phyloP scores from a whole-genome alignment of 2,888 invertebrate species.

The Timandra comae region DNA sequence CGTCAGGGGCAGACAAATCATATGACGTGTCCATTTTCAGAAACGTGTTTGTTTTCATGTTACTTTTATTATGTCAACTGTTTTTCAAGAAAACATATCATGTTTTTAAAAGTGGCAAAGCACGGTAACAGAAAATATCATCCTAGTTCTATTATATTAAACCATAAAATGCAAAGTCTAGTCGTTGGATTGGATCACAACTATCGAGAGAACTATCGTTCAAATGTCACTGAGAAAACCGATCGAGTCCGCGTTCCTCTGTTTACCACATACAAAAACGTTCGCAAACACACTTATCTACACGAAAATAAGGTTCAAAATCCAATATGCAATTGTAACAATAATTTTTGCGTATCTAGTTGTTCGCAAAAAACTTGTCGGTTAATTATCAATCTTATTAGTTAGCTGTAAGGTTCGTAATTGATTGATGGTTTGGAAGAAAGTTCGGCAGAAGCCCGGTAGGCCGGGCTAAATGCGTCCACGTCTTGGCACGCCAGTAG shows the following conservation, averaged over 20 bases:
- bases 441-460: conserved; percentile 55
- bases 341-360: conserved; percentile 40
- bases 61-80: no score
- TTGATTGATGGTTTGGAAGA: conserved; percentile 45
- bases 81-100: no score
- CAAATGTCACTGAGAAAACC: conserved; percentile 59
- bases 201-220: conserved; percentile 42
- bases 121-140: no score
- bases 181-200: conserved; percentile 1
- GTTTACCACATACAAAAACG: conserved; percentile 26
- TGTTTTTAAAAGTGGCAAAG: no score
- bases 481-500: conserved; percentile 64
- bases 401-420: conserved; percentile 41
- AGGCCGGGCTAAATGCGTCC: conserved; percentile 59
- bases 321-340: conserved; percentile 27
- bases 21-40: no score
- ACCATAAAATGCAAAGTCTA: no score
- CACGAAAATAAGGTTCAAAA: conserved; percentile 36
- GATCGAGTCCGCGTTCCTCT: conserved; percentile 53
- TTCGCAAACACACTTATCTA: conserved; percentile 26
- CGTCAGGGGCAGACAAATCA: no score
- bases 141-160: no score
- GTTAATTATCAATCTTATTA: conserved; percentile 29
- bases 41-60: no score
- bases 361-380: conserved; percentile 25